Base-by-base conservation (phyloP, 2,113 vertebrate species). In the Bubo blakistoni region DNA sequence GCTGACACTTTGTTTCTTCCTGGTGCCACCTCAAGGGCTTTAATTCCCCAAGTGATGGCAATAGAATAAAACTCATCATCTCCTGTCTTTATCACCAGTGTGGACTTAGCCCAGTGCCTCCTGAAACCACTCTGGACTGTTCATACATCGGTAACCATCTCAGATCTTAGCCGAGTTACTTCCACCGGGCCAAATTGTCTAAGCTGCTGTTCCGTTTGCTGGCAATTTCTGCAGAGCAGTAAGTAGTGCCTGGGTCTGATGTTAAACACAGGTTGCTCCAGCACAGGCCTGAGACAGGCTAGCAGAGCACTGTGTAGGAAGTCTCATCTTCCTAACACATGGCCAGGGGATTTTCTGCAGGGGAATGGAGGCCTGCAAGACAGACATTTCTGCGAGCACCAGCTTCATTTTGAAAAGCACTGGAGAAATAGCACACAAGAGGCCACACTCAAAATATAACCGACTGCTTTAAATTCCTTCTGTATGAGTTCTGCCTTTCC, bases 401-500 rank as follows among this genome's bases (percentile, higher is more conserved):
- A 85, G 36, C 13, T 76, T 32, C 14, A 13, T 86, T 92, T 88
- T 70, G 71, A 88, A 90, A 86, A 83, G 54, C 63, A 49, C 54
- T 26, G 63, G 71, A 77, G 76, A 88, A 91, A 92, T 0, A 58
- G 54, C 54, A 62, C 63, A 58, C 22, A n/a, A 83, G 88, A 80
- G 92, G 81, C 66, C 78, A 86, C 58, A 24, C 44, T 94, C 12
- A 21, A 61, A 94, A 62, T 63, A 67, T 27, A 72, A 79, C 27
- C 2, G 0, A 85, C 92, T 94, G 54, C 67, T 93, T 88, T 83
- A 93, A 93, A 94, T 96, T 90, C 92, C 82, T 97, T 90, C 47
- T 22, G 67, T 77, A 66, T 85, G 86, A 94, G 54, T 95, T 82
- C 86, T 95, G 80, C 86, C 86, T 93, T 87, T 93, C 80, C 81